These are phyloP conservation scores for Eulemur coronatus DNA, from an alignment of 2,797 vertebrate species.

Conservation along the genomic window DNA sequence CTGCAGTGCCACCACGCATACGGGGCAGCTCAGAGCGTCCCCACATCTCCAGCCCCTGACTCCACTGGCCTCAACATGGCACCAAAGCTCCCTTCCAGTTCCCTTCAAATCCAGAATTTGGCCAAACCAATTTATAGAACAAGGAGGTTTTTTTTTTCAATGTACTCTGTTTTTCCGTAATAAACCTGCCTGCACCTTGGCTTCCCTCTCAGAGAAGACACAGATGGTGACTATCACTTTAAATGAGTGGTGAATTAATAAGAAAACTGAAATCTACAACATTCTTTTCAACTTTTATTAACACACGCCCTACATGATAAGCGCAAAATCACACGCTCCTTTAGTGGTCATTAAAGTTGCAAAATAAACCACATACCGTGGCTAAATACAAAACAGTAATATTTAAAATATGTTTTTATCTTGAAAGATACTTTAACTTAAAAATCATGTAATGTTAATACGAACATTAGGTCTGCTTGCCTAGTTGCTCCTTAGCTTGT, in stretches of 20 bases:
- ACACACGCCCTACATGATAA: background rate
- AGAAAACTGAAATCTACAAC: background rate
- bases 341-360: background rate
- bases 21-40: background rate
- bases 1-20: background rate
- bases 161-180: background rate
- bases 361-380: background rate
- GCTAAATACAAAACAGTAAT: background rate
- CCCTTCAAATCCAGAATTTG: background rate
- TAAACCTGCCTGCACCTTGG: background rate
- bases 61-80: background rate
- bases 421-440: conserved; percentile 13
- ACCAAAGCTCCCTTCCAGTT: background rate
- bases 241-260: background rate
- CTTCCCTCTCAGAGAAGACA: background rate
- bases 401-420: conserved; percentile 12
- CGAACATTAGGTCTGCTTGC: background rate
- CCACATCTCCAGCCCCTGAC: background rate
- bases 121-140: background rate
- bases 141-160: background rate
- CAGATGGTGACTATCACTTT: background rate
- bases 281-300: background rate
- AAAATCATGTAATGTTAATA: background rate
- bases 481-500: background rate
- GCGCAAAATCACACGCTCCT: background rate